Evolutionary conservation across 2,113 vertebrate species (phyloP).

Genomic region (Sphyrna mokarran): DNA sequence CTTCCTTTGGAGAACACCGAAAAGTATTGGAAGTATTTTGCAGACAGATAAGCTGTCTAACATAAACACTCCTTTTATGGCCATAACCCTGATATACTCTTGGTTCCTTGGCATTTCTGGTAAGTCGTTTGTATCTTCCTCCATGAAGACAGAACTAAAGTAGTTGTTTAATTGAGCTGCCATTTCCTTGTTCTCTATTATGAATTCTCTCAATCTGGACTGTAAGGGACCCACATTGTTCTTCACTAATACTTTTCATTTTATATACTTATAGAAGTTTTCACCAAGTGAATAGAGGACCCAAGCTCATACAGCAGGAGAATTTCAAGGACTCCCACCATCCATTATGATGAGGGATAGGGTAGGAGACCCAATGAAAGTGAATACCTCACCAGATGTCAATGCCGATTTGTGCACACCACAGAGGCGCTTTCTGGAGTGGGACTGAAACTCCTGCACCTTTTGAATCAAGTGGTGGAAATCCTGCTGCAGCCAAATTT

Average conservation of each 20-base stretch:
- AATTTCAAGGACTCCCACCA: background rate
- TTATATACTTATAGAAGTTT: too few relatives aligned
- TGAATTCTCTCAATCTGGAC: too few relatives aligned
- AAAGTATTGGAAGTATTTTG: background rate
- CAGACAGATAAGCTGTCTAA: background rate
- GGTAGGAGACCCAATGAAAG: background rate
- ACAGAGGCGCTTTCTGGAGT: background rate
- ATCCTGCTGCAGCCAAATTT: background rate
- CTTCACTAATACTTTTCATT: too few relatives aligned
- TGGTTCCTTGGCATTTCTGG: too few relatives aligned
- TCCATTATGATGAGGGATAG: background rate
- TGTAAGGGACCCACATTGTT: too few relatives aligned
- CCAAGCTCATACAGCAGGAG: background rate
- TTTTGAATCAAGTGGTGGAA: background rate
- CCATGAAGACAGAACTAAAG: too few relatives aligned
- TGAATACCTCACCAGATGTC: background rate
- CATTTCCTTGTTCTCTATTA: too few relatives aligned
- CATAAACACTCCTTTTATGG: background rate
- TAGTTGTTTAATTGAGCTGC: too few relatives aligned
- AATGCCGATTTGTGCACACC: background rate
- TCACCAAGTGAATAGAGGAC: background rate
- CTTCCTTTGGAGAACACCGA: background rate
- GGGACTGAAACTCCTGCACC: background rate
- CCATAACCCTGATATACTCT: background rate
- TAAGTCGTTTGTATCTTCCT: too few relatives aligned